Evolutionary conservation across 1,140 invertebrate genomes (phyloP).

Genomic region (Apolygus lucorum): DNA sequence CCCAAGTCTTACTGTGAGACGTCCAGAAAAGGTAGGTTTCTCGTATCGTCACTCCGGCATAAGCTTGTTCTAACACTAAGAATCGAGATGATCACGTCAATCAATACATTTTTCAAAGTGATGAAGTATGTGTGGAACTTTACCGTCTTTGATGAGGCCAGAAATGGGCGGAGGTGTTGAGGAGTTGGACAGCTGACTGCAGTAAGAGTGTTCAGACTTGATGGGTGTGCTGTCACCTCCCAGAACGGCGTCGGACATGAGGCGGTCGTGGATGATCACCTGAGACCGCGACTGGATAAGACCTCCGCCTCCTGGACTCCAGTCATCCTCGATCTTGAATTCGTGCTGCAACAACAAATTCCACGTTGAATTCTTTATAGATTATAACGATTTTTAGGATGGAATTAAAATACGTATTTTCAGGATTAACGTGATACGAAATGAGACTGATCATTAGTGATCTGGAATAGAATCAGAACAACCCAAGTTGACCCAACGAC

Average conservation of each 20-base stretch:
- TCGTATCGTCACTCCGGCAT: neutral
- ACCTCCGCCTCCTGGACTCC: slow-evolving; percentile 16
- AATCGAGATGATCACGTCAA: neutral
- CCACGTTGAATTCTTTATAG: too few relatives aligned
- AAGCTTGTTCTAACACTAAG: neutral
- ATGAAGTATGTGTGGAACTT: neutral
- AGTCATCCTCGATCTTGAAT: slow-evolving; percentile 26
- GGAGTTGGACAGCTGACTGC: slow-evolving; percentile 35
- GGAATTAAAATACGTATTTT: too few relatives aligned
- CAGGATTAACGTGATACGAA: too few relatives aligned
- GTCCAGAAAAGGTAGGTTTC: too few relatives aligned
- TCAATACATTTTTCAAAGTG: neutral
- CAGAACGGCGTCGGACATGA: slow-evolving; percentile 81
- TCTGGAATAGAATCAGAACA: too few relatives aligned
- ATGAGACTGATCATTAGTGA: too few relatives aligned
- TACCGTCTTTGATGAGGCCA: slow-evolving; percentile 32
- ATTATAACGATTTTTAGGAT: too few relatives aligned
- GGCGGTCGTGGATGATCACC: slow-evolving; percentile 73
- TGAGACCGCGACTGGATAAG: slow-evolving; percentile 29
- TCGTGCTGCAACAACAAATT: neutral
- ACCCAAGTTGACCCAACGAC: too few relatives aligned
- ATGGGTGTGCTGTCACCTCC: slow-evolving; percentile 54
- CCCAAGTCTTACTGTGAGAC: too few relatives aligned
- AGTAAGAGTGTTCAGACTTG: slow-evolving; percentile 78
- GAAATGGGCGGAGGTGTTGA: slow-evolving; percentile 53